Base-by-base conservation (phyloP, 2,797 vertebrate genomes). In the Lithobates sylvaticus region DNA sequence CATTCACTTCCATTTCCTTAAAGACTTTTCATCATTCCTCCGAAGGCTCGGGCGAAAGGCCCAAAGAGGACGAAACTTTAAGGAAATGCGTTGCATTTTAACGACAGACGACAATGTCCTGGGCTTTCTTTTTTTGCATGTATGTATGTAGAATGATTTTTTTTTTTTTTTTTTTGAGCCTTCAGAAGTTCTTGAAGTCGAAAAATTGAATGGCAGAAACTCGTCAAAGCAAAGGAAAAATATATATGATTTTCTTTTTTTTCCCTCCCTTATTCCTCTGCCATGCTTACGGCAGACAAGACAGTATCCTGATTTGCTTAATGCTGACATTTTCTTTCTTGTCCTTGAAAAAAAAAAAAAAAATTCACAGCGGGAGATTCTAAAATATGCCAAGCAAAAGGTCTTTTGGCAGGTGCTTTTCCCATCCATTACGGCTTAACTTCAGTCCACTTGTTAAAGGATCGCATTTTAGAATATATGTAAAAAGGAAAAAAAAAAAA, bases 251-350 rank as follows among this genome's bases (percentile, higher is more conserved):
- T 81, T 78, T 34, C 64, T 79, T 81, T 78, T 5, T 50, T 23
- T 27, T 23, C 32, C 36, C 36, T 39, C 78, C 21, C 79, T 71
- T 54, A 12, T 81, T 72, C 79, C 34, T 74, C 69, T 72, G 61
- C 26, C 69, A n/a, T 78, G 90, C 92, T 91, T 84, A 79, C 88
- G 88, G 75, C 91, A 91, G 90, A 90, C 89, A 87, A 92, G 89
- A 89, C 61, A 86, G 68, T 76, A 5, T 10, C 89, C 91, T 92
- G 90, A 93, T 93, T 93, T 93, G 92, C 92, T 93, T 93, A 92
- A 93, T 93, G 91, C 91, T 93, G 93, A 93, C 92, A 91, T 89
- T 81, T 54, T 83, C 91, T 92, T 93, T 93, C 92, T 92, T 92
- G 90, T 93, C 84, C 27, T 90, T 90, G 89, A 91, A 91, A 91